Evolutionary conservation across 2,888 invertebrate species (phyloP).

Genomic region (Exocentrus adspersus): DNA sequence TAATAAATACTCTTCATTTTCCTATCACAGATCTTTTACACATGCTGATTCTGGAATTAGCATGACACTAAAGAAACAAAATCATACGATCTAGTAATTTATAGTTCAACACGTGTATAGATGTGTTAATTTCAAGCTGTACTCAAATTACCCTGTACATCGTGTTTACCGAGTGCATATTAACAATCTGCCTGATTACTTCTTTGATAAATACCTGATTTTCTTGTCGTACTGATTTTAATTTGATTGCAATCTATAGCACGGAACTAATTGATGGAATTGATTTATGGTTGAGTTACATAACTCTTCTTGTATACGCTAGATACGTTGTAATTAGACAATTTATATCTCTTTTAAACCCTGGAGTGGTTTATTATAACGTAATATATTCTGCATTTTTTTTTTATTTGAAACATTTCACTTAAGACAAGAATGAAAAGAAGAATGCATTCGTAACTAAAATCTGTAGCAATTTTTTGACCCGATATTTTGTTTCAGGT

Average conservation of each 20-base stretch:
- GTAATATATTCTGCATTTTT: no score
- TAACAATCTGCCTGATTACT: slow-evolving; percentile 38
- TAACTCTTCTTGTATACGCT: slow-evolving; percentile 3
- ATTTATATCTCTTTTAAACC: slow-evolving; percentile 18
- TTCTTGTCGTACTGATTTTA: slow-evolving; percentile 45
- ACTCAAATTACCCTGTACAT: slow-evolving; percentile 34
- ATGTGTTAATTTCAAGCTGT: slow-evolving; percentile 29
- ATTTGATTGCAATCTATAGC: slow-evolving; percentile 48
- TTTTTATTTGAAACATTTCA: no score
- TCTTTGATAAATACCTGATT: slow-evolving; percentile 43
- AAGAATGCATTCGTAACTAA: no score
- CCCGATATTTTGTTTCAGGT: slow-evolving; percentile 78
- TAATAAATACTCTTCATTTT: no score
- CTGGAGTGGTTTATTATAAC: slow-evolving; percentile 8
- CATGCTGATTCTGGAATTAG: no score
- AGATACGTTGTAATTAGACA: slow-evolving; percentile 16
- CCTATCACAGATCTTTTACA: no score
- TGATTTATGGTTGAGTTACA: slow-evolving; percentile 36
- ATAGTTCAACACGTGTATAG: slow-evolving; percentile 25
- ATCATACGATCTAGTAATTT: no score
- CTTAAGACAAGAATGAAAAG: no score
- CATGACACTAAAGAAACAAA: no score
- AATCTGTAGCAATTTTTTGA: no score
- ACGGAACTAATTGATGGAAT: slow-evolving; percentile 48
- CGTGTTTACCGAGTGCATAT: slow-evolving; percentile 36